Evolutionary conservation across 1,140 invertebrate species (phyloP).

Genomic region (Scaptomyza graminum): DNA sequence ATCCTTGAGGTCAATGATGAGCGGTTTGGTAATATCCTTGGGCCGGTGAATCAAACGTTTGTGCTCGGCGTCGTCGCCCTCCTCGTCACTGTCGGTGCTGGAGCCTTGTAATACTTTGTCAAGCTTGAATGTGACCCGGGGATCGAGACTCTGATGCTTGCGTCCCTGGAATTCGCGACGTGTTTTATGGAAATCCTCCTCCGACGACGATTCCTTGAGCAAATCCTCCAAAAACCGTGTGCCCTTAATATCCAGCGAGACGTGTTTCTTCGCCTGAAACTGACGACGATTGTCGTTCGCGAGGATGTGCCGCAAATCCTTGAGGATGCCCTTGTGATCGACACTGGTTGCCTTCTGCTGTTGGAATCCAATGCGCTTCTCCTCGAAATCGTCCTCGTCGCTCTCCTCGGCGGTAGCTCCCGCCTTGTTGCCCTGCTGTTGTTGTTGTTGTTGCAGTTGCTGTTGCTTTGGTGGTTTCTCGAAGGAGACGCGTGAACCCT

Average conservation of each 20-base stretch:
- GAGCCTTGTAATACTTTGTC: conserved; percentile 78
- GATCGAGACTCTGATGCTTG: conserved; percentile 83
- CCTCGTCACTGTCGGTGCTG: conserved; percentile 80
- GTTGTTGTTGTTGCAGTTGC: conserved; percentile 18
- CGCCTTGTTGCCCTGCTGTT: conserved; percentile 22
- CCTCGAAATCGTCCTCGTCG: conserved; percentile 83
- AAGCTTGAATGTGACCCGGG: conserved; percentile 79
- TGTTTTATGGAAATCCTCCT: conserved; percentile 81
- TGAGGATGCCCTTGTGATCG: conserved; percentile 83
- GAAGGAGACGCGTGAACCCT: conserved; percentile 80
- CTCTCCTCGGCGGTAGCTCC: conserved; percentile 63
- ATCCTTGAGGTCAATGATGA: conserved; percentile 83
- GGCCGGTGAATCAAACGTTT: conserved; percentile 77
- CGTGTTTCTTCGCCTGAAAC: conserved; percentile 83
- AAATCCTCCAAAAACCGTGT: conserved; percentile 75
- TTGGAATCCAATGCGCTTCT: conserved; percentile 76
- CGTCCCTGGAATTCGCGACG: conserved; percentile 80
- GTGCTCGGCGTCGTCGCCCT: conserved; percentile 79
- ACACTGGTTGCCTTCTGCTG: conserved; percentile 81
- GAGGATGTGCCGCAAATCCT: conserved; percentile 76
- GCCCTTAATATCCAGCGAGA: conserved; percentile 79
- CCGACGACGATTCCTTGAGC: conserved; percentile 79
- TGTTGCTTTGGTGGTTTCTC: conserved; percentile 41
- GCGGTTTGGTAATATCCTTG: conserved; percentile 83
- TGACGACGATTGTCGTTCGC: conserved; percentile 77